Percentiles rank a stretch among this genome's conserved stretches.
Conservation (phyloP, 2,113 vertebrate species). For the Ceyx cyanopectus region DNA sequence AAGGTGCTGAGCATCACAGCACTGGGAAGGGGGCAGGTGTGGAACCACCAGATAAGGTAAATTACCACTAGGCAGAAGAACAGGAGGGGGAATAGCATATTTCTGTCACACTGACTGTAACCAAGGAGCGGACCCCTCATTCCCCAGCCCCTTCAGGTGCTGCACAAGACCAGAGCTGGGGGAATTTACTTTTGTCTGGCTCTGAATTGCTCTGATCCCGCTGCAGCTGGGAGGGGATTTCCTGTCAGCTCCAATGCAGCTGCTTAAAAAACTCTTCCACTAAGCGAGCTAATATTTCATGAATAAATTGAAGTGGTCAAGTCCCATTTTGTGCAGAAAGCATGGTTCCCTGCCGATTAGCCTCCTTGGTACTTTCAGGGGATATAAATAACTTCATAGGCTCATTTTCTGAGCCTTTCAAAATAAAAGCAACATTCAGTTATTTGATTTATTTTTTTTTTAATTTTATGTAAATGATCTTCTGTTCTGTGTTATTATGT, state of each 20-base stretch:
- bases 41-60: background rate
- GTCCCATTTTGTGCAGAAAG: conserved; percentile 42
- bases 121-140: background rate
- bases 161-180: background rate
- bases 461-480: conserved; percentile 70
- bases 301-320: conserved; percentile 31
- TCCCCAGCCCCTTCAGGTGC: conserved; percentile 37
- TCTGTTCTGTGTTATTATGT: conserved; percentile 66
- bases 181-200: conserved; percentile 7
- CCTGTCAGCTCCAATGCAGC: conserved; percentile 45
- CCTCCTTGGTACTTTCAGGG: background rate
- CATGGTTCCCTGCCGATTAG: conserved; percentile 2
- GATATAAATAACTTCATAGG: conserved; percentile 55
- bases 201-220: background rate
- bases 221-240: conserved; percentile 56
- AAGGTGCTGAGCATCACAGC: background rate
- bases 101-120: rapidly evolving
- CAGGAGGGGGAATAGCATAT: background rate
- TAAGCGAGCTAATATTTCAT: conserved; percentile 35
- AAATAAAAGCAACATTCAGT: conserved; percentile 31
- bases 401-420: background rate
- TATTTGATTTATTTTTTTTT: background rate
- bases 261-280: conserved; percentile 28
- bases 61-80: background rate
- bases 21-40: rapidly evolving